Evolutionary conservation across 2,888 invertebrate species (phyloP).

Genomic region (Plutella xylostella): DNA sequence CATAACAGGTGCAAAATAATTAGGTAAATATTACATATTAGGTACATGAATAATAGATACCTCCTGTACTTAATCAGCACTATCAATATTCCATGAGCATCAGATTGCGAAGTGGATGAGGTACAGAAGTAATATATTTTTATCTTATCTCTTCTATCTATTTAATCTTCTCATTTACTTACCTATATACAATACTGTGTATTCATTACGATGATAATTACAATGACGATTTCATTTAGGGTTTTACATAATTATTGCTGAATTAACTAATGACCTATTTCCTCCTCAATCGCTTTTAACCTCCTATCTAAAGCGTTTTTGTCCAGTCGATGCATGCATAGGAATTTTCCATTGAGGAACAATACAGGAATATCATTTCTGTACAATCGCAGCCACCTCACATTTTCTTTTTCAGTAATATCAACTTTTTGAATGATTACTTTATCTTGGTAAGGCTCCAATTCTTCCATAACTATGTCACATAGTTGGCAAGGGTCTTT

Average conservation of each 20-base stretch:
- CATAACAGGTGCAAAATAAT: no score
- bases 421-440: slow-evolving; percentile 79
- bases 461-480: slow-evolving; percentile 79
- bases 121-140: no score
- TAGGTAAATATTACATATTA: no score
- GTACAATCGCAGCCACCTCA: slow-evolving; percentile 79
- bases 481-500: slow-evolving; percentile 86
- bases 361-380: slow-evolving; percentile 89
- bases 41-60: no score
- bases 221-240: not conserved
- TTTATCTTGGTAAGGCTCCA: slow-evolving; percentile 69
- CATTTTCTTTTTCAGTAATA: slow-evolving; percentile 79
- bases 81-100: no score
- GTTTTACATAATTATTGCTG: no score
- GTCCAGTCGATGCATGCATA: slow-evolving; percentile 82
- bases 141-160: not conserved
- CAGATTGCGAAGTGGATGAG: no score
- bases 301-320: slow-evolving; percentile 63
- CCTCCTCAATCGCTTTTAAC: slow-evolving; percentile 48
- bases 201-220: not conserved
- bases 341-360: slow-evolving; percentile 83
- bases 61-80: no score
- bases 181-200: no score
- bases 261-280: slow-evolving; percentile 15
- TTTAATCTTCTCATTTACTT: not conserved